Conservation (phyloP, 1,140 invertebrate species). For the Hyles euphorbiae region DNA sequence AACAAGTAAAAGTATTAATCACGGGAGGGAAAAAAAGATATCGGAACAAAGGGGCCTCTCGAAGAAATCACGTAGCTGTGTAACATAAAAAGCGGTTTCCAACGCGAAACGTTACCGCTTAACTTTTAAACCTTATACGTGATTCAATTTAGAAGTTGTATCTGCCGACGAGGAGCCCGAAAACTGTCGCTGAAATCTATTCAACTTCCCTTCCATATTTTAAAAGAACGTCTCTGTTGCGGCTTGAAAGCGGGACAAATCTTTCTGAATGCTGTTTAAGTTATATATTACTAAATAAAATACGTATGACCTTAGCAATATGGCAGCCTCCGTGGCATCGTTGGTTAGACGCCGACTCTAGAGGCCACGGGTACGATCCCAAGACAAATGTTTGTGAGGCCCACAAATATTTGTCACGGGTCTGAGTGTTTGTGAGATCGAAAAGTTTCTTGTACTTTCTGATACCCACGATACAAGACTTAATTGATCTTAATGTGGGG, state of each 20-base stretch:
- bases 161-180: constrained; percentile 44
- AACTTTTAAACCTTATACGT: constrained; percentile 69
- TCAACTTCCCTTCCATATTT: constrained; percentile 64
- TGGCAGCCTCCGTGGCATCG: no score
- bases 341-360: no score
- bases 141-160: constrained; percentile 71
- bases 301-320: no score
- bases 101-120: constrained; percentile 51
- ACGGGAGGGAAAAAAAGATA: constrained; percentile 38
- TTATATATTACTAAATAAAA: background rate
- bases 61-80: constrained; percentile 54
- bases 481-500: no score
- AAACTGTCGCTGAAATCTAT: constrained; percentile 57
- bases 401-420: no score
- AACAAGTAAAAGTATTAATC: constrained; percentile 41
- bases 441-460: no score
- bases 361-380: no score
- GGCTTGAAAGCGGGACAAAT: background rate
- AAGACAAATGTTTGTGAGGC: no score
- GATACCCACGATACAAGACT: no score
- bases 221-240: constrained; percentile 24
- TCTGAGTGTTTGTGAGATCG: no score
- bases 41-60: constrained; percentile 46
- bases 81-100: constrained; percentile 50
- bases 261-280: background rate